Evolutionary conservation across 1,140 invertebrate genomes (phyloP).

Genomic region (Spodoptera litura): DNA sequence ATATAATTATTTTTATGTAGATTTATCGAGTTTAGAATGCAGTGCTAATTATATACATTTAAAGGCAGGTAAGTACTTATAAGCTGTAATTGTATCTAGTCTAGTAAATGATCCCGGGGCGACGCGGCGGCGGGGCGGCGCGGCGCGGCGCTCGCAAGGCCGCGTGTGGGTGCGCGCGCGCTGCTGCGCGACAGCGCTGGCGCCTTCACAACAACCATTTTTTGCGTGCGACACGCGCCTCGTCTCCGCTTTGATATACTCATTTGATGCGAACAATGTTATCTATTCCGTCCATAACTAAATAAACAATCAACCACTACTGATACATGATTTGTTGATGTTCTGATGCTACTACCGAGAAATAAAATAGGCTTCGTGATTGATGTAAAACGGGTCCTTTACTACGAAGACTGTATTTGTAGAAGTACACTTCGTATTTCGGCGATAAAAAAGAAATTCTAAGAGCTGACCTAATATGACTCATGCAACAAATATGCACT

Average conservation of each 20-base stretch:
- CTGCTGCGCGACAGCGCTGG: constrained; percentile 50
- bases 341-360: neutral
- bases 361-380: constrained; percentile 30
- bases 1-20: constrained; percentile 47
- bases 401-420: neutral
- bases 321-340: constrained; percentile 15
- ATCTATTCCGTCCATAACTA: constrained; percentile 21
- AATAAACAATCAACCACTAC: constrained; percentile 30
- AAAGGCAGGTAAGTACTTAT: constrained; percentile 53
- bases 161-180: constrained; percentile 64
- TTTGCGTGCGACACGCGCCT: constrained; percentile 58
- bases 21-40: constrained; percentile 50
- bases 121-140: constrained; percentile 68
- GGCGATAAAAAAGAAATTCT: constrained; percentile 1
- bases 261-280: constrained; percentile 35
- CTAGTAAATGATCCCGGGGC: constrained; percentile 74
- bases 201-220: constrained; percentile 55
- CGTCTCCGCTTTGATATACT: constrained; percentile 50
- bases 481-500: constrained; percentile 41
- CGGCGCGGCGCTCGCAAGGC: constrained; percentile 74
- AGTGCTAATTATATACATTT: constrained; percentile 57
- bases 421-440: neutral
- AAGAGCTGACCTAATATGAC: constrained; percentile 7
- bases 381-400: constrained; percentile 5
- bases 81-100: constrained; percentile 74